These are phyloP conservation scores for Amblyopsis rosae DNA, from an alignment of 2,113 vertebrate genomes.

Conservation along the genomic window DNA sequence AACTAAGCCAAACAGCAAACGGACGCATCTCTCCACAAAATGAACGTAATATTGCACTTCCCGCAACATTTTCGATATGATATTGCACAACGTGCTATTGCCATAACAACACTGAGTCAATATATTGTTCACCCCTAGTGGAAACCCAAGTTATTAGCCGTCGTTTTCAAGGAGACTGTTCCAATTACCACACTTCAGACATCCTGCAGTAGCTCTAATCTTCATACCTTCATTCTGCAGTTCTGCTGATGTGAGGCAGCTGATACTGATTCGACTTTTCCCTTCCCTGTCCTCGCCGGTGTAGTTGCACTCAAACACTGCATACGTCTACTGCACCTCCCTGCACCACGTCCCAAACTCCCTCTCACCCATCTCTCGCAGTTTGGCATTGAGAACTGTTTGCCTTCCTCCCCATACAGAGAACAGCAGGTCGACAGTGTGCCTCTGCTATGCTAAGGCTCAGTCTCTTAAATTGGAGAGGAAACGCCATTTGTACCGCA, in stretches of 20 bases:
- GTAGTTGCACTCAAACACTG: background rate
- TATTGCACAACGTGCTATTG: too few species aligned
- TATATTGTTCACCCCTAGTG: background rate
- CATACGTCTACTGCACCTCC: background rate
- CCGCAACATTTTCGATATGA: too few species aligned
- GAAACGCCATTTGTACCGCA: conserved; percentile 18
- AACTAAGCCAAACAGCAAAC: too few species aligned
- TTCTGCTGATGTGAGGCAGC: background rate
- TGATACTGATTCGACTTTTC: conserved; percentile 3
- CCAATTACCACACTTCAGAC: conserved; percentile 1
- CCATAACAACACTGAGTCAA: too few species aligned
- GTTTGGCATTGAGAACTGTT: background rate
- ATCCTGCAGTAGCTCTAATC: conserved; percentile 20
- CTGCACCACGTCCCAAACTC: background rate
- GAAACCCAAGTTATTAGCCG: background rate
- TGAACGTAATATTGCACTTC: too few species aligned
- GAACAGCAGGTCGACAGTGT: conserved; percentile 20
- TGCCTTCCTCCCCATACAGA: background rate
- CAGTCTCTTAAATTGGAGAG: conserved; percentile 18
- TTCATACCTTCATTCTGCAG: background rate
- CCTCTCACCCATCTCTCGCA: background rate
- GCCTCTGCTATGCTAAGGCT: conserved; percentile 12
- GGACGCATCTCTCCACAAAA: too few species aligned
- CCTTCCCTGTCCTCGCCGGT: background rate
- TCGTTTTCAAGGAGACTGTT: conserved; percentile 3